These are phyloP conservation scores for Galerucella pusilla DNA, from an alignment of 2,888 invertebrate genomes.

Conservation along the genomic window DNA sequence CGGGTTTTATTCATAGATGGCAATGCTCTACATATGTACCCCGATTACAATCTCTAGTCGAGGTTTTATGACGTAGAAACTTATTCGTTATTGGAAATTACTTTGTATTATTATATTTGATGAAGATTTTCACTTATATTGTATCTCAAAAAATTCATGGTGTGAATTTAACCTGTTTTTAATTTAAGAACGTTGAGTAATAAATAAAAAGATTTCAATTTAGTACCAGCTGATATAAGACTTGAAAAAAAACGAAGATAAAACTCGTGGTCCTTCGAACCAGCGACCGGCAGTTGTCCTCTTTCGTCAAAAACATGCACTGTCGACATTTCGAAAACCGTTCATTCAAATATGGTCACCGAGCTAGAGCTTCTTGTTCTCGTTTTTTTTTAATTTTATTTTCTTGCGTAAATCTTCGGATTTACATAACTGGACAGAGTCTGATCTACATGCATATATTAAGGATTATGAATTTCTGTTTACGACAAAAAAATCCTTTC, in stretches of 20 bases:
- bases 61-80: neutral
- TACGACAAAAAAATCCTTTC: slow-evolving; percentile 1
- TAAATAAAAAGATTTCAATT: neutral
- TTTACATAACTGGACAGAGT: slow-evolving; percentile 34
- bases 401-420: slow-evolving; percentile 32
- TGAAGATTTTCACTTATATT: too few species aligned
- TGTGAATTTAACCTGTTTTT: too few species aligned
- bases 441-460: slow-evolving; percentile 38
- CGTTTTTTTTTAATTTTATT: slow-evolving; percentile 16
- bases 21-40: slow-evolving; percentile 6
- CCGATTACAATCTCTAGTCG: slow-evolving; percentile 17
- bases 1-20: slow-evolving; percentile 1
- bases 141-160: too few species aligned
- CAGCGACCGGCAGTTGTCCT: slow-evolving; percentile 36
- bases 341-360: slow-evolving; percentile 43
- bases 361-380: slow-evolving; percentile 18
- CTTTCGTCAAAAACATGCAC: slow-evolving; percentile 35
- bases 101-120: too few species aligned
- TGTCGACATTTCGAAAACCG: slow-evolving; percentile 42
- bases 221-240: slow-evolving; percentile 10
- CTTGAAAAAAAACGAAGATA: neutral
- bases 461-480: slow-evolving; percentile 21
- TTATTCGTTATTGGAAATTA: neutral
- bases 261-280: slow-evolving; percentile 23
- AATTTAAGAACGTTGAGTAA: neutral